Evolutionary conservation across 2,888 invertebrate genomes (phyloP).

Genomic region (Pocota personata): DNA sequence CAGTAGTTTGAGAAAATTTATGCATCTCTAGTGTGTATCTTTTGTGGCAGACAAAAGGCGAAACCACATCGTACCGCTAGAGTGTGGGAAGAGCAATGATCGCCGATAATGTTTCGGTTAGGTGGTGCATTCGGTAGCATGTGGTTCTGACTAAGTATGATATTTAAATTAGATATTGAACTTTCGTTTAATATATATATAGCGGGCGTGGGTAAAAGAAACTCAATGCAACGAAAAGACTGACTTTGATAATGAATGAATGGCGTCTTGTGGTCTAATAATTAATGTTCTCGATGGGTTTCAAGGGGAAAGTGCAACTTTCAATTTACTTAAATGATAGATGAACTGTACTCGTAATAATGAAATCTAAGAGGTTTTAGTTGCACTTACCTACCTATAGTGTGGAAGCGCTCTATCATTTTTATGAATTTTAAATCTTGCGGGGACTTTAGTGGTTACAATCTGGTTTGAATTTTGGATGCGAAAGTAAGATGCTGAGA

Average conservation of each 20-base stretch:
- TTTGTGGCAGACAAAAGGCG: background rate
- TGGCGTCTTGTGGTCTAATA: background rate
- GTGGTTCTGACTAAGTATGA: constrained; percentile 18
- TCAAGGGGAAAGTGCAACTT: background rate
- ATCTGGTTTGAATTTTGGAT: too few relatives aligned
- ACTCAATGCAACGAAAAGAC: background rate
- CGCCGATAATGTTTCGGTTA: constrained; percentile 17
- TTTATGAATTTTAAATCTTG: too few relatives aligned
- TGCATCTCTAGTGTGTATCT: background rate
- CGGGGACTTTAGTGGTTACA: too few relatives aligned
- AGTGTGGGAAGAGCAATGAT: constrained; percentile 30
- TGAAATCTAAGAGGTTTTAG: too few relatives aligned
- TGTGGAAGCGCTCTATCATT: too few relatives aligned
- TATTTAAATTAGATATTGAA: constrained; percentile 24
- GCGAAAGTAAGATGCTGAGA: too few relatives aligned
- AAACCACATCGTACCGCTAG: background rate
- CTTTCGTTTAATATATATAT: background rate
- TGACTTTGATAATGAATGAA: background rate
- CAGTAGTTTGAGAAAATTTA: background rate
- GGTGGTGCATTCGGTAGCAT: constrained; percentile 33
- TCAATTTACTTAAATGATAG: too few relatives aligned
- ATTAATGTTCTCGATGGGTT: background rate
- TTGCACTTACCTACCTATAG: too few relatives aligned
- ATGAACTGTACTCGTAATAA: too few relatives aligned
- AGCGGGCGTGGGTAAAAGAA: background rate